Evolutionary conservation across 1,140 invertebrate genomes (phyloP).

Genomic region (Yoshiicerus persimilis): DNA sequence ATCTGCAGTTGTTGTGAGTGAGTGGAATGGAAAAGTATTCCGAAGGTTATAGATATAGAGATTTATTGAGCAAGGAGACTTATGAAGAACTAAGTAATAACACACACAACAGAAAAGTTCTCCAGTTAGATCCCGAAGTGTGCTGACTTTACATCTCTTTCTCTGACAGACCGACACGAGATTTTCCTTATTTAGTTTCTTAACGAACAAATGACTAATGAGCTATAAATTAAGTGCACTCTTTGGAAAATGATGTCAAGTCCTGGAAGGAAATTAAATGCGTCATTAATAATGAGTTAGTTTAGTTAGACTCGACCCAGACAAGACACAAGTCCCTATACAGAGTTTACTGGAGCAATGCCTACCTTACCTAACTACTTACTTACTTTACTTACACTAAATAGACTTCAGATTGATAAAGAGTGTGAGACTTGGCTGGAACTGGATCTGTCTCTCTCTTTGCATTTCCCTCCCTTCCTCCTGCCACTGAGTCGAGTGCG

Average conservation of each 20-base stretch:
- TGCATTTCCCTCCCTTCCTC: neutral
- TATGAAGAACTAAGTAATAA: too few relatives aligned
- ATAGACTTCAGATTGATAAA: neutral
- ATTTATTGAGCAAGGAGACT: neutral
- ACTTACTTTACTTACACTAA: neutral
- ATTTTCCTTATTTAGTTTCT: conserved; percentile 5
- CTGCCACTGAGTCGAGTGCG: neutral
- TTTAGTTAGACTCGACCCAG: neutral
- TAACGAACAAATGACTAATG: conserved; percentile 34
- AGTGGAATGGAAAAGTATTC: neutral
- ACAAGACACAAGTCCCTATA: neutral
- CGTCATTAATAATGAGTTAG: conserved; percentile 36
- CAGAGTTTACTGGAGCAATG: neutral
- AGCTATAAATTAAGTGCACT: conserved; percentile 38
- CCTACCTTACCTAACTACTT: neutral
- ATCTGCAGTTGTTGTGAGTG: neutral
- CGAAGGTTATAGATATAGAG: too few relatives aligned
- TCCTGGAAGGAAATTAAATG: conserved; percentile 28
- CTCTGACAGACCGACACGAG: neutral
- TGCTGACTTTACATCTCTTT: neutral
- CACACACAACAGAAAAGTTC: neutral
- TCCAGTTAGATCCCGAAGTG: neutral
- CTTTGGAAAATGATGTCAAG: conserved; percentile 18
- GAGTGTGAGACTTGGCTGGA: neutral
- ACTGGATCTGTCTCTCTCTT: neutral